Conservation (phyloP, 2,113 vertebrate species). For the Enhydra lutris region DNA sequence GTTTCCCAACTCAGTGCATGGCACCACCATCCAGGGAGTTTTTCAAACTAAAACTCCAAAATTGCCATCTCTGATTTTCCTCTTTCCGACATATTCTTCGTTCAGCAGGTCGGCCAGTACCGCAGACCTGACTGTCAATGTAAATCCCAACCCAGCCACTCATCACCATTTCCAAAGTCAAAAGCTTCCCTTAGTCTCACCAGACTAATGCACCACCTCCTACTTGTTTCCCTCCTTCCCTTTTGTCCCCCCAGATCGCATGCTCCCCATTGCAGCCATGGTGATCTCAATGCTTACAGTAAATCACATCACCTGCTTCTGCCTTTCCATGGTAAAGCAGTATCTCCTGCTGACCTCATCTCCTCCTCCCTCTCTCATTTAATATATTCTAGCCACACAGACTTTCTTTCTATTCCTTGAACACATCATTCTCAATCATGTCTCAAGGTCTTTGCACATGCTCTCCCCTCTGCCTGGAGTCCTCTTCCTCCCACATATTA, state of each 20-base stretch:
- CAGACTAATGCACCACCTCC: neutral
- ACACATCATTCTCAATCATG: neutral
- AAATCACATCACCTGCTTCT: neutral
- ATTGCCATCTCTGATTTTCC: neutral
- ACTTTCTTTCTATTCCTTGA: neutral
- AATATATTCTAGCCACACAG: neutral
- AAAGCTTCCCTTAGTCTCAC: neutral
- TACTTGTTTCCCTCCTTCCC: neutral
- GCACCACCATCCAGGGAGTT: neutral
- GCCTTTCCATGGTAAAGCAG: neutral
- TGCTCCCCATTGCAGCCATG: neutral
- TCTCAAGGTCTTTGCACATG: neutral
- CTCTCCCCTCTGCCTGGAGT: neutral
- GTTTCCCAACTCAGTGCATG: neutral
- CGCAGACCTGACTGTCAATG: rapidly evolving
- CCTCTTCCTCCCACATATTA: neutral
- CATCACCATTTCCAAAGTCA: neutral
- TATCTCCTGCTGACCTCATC: neutral
- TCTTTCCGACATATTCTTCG: neutral
- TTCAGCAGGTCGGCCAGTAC: neutral
- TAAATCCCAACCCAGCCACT: neutral
- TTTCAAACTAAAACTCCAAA: neutral
- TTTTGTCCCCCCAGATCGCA: neutral
- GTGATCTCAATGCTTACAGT: neutral
- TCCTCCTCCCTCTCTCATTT: neutral